Percentiles rank a stretch among this genome's conserved stretches.
These are phyloP conservation scores for Hippocampus barbouri DNA, from an alignment of 2,113 vertebrate genomes.

Conservation along the genomic window DNA sequence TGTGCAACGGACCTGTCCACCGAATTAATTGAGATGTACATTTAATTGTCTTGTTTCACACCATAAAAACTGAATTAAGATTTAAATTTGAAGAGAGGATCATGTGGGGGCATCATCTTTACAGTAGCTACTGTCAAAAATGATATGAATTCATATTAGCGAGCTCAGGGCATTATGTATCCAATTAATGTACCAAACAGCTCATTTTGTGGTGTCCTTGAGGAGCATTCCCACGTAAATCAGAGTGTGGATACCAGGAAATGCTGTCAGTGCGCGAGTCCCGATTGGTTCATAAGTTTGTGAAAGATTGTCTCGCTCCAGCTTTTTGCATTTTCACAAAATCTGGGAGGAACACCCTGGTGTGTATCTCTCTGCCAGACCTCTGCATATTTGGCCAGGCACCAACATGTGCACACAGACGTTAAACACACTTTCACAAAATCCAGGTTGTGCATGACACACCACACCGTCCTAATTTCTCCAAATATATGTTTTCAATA, in stretches of 20 bases:
- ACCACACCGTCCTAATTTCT: conserved; percentile 44
- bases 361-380: conserved; percentile 52
- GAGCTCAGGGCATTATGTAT: conserved; percentile 2
- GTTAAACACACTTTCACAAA: conserved; percentile 14
- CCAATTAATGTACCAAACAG: conserved; percentile 8
- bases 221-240: conserved; percentile 32
- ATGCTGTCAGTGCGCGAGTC: conserved; percentile 21
- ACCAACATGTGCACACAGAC: conserved; percentile 2
- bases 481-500: background rate
- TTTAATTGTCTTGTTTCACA: background rate
- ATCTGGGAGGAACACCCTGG: conserved; percentile 56
- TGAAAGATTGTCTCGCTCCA: conserved; percentile 33
- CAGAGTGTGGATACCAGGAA: conserved; percentile 25
- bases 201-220: conserved; percentile 39
- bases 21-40: background rate
- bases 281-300: conserved; percentile 22
- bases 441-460: conserved; percentile 33
- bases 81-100: background rate
- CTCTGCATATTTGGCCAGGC: conserved; percentile 58
- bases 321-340: conserved; percentile 54
- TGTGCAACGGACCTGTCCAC: background rate
- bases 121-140: conserved; percentile 12
- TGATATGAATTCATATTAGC: conserved; percentile 10
- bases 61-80: background rate
- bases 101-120: conserved; percentile 9